These are phyloP conservation scores for Merluccius polli DNA, from an alignment of 2,797 vertebrate genomes.

Conservation along the genomic window DNA sequence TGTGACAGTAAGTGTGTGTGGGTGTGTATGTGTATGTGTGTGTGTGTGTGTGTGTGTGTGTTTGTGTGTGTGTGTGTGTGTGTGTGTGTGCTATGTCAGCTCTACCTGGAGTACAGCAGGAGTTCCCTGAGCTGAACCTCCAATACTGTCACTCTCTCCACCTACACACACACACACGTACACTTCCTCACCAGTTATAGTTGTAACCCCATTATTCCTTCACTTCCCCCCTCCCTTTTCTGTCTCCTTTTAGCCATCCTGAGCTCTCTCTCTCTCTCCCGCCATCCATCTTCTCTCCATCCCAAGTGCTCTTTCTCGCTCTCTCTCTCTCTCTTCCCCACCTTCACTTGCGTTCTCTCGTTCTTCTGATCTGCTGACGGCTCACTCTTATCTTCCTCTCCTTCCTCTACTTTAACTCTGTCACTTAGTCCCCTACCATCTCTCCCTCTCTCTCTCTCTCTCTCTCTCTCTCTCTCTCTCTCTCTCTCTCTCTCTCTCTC, in stretches of 20 bases:
- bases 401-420: background rate
- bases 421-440: background rate
- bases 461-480: background rate
- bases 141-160: background rate
- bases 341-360: too few species aligned
- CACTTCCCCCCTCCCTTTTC: background rate
- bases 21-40: background rate
- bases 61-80: slow-evolving; percentile 29
- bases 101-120: background rate
- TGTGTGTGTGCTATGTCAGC: slow-evolving; percentile 5
- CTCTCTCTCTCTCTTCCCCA: background rate
- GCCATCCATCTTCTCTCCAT: too few species aligned
- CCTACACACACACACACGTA: too few species aligned
- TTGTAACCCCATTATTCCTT: background rate
- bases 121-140: background rate
- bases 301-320: too few species aligned
- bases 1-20: slow-evolving; percentile 87
- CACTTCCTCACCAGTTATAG: too few species aligned
- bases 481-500: background rate
- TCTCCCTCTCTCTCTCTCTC: background rate
- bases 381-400: background rate
- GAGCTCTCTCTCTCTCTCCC: background rate
- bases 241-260: too few species aligned
- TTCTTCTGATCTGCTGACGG: background rate
- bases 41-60: slow-evolving; percentile 12